phyloP scores from a whole-genome alignment of 2,113 vertebrate genomes.

The Nothocercus julius region DNA sequence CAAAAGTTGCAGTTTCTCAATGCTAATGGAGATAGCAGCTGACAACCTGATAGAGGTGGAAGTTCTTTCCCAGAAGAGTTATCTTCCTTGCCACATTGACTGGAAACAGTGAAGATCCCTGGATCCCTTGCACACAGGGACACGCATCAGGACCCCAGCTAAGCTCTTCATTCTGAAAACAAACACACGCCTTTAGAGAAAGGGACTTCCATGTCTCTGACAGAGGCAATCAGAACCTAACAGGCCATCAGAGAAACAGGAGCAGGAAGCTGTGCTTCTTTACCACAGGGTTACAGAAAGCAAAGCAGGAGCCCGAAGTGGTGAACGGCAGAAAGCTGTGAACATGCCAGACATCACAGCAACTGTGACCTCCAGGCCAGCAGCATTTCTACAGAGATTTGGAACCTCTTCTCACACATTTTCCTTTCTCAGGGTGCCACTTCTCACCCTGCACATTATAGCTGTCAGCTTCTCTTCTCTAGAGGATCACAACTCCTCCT shows the following conservation, averaged over 20 bases:
- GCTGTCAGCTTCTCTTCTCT: rapidly evolving
- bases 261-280: background rate
- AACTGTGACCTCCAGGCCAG: background rate
- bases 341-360: background rate
- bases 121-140: conserved; percentile 92
- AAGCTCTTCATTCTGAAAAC: conserved; percentile 80
- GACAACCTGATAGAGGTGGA: conserved; percentile 91
- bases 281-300: background rate
- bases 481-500: background rate
- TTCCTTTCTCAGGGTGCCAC: background rate
- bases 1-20: background rate
- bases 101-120: conserved; percentile 86
- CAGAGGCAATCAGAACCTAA: background rate
- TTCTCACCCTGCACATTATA: background rate
- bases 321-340: background rate
- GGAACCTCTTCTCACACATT: background rate
- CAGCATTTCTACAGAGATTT: background rate
- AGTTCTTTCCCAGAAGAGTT: conserved; percentile 87
- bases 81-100: conserved; percentile 87
- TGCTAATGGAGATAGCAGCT: background rate
- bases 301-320: background rate
- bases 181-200: background rate
- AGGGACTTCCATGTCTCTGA: background rate
- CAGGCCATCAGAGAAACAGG: background rate
- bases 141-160: conserved; percentile 86